Conservation (phyloP, 2,888 invertebrate genomes). For the Ecliptopera silaceata region DNA sequence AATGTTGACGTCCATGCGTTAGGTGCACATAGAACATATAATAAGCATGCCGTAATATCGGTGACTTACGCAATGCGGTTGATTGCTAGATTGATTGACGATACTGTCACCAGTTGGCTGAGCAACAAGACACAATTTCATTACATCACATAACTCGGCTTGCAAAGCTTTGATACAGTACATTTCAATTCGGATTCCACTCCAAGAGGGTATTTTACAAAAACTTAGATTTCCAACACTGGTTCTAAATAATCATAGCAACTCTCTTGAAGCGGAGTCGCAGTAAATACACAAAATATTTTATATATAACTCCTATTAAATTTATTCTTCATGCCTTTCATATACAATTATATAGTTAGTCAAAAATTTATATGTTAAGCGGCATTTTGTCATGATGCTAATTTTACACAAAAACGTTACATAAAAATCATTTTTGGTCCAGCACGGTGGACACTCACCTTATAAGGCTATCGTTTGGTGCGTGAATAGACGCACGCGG, state of each 20-base stretch:
- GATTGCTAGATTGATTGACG: slow-evolving; percentile 95
- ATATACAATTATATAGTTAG: slow-evolving; percentile 43
- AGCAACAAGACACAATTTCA: slow-evolving; percentile 81
- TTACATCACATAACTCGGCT: slow-evolving; percentile 76
- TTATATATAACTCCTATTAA: slow-evolving; percentile 25
- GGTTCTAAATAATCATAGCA: background rate
- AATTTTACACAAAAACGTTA: slow-evolving; percentile 45
- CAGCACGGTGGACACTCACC: slow-evolving; percentile 49
- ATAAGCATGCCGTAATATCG: slow-evolving; percentile 66
- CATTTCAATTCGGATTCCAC: slow-evolving; percentile 37
- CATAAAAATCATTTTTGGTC: slow-evolving; percentile 22
- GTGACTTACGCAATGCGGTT: slow-evolving; percentile 96
- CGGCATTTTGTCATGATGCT: slow-evolving; percentile 45
- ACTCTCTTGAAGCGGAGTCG: slow-evolving; percentile 40
- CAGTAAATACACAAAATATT: slow-evolving; percentile 30
- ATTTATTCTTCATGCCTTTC: slow-evolving; percentile 49
- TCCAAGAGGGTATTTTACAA: slow-evolving; percentile 27
- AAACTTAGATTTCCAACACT: slow-evolving; percentile 4
- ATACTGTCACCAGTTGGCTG: slow-evolving; percentile 97
- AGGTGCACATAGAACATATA: slow-evolving; percentile 65
- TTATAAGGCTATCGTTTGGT: slow-evolving; percentile 89
- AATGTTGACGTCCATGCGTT: slow-evolving; percentile 68
- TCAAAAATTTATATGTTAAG: slow-evolving; percentile 41
- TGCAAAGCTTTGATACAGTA: slow-evolving; percentile 62
- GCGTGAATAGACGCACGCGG: slow-evolving; percentile 85